phyloP scores from a whole-genome alignment of 1,140 invertebrate genomes.

The Pseudomyrmex flavicornis region DNA sequence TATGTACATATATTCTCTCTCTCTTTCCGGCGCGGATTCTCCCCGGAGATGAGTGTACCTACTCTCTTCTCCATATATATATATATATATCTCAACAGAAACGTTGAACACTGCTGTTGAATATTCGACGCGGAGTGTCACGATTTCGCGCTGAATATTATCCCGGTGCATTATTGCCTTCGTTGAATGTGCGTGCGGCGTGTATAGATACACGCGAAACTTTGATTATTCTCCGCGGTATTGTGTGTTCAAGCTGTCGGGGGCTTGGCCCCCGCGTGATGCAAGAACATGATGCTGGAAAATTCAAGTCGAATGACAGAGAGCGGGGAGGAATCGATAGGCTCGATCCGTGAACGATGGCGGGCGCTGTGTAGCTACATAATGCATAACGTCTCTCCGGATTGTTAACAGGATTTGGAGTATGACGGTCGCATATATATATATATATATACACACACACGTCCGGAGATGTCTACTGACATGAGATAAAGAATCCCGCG shows the following conservation, averaged over 20 bases:
- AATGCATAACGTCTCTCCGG: slow-evolving; percentile 38
- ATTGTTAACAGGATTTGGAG: slow-evolving; percentile 47
- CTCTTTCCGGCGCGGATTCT: not conserved
- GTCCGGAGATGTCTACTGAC: slow-evolving; percentile 26
- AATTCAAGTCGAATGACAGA: slow-evolving; percentile 60
- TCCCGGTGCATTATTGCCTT: slow-evolving; percentile 36
- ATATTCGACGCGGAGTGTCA: slow-evolving; percentile 54
- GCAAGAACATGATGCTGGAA: slow-evolving; percentile 37
- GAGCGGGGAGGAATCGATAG: slow-evolving; percentile 47
- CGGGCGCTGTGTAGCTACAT: not conserved
- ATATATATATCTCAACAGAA: slow-evolving; percentile 18
- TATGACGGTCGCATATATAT: not conserved
- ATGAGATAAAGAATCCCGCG: slow-evolving; percentile 15
- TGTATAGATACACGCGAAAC: slow-evolving; percentile 33
- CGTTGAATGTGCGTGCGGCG: not conserved
- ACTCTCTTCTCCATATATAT: not conserved
- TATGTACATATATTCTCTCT: not conserved
- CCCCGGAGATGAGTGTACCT: not conserved
- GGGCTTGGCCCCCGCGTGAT: not conserved
- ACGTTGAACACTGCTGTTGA: slow-evolving; percentile 38
- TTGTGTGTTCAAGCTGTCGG: slow-evolving; percentile 41
- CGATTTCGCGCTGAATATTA: slow-evolving; percentile 55
- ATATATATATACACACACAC: not conserved
- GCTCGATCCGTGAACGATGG: slow-evolving; percentile 30
- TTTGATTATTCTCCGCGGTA: slow-evolving; percentile 61